Conservation (phyloP, 2,888 invertebrate species). For the Protonemura montana region DNA sequence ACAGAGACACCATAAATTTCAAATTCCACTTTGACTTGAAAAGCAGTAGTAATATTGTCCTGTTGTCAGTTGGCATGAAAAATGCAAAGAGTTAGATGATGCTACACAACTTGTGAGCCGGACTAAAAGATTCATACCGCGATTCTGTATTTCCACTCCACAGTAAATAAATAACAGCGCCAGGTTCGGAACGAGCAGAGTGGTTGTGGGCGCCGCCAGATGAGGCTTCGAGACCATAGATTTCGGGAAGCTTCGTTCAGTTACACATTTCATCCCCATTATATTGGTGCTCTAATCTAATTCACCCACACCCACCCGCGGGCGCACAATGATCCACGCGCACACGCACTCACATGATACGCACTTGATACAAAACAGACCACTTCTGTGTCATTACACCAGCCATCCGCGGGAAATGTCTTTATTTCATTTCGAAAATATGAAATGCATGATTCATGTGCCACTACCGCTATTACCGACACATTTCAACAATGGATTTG, state of each 20-base stretch:
- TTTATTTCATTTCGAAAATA: constrained; percentile 23
- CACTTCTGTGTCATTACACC: constrained; percentile 4
- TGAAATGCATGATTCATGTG: constrained; percentile 30
- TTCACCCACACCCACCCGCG: neutral
- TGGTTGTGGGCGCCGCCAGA: neutral
- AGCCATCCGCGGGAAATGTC: neutral
- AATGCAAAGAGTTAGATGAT: neutral
- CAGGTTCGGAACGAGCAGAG: neutral
- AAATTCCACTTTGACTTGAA: neutral
- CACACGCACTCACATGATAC: neutral
- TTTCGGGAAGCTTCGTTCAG: neutral
- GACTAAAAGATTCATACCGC: neutral
- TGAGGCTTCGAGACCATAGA: neutral
- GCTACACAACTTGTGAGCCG: neutral
- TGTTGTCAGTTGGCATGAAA: neutral
- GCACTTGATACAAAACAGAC: constrained; percentile 4
- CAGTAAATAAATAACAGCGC: neutral
- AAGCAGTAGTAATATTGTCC: neutral
- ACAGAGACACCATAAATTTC: neutral
- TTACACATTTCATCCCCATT: constrained; percentile 12
- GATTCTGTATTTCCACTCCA: neutral
- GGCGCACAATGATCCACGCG: neutral
- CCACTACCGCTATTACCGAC: constrained; percentile 23
- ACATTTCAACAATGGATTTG: constrained; percentile 31
- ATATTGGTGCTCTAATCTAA: neutral